A percentile compares a stretch with the other conserved stretches of the same genome.
Evolutionary conservation across 2,888 invertebrate genomes (phyloP).

Genomic region (Agonopterix heracliana): DNA sequence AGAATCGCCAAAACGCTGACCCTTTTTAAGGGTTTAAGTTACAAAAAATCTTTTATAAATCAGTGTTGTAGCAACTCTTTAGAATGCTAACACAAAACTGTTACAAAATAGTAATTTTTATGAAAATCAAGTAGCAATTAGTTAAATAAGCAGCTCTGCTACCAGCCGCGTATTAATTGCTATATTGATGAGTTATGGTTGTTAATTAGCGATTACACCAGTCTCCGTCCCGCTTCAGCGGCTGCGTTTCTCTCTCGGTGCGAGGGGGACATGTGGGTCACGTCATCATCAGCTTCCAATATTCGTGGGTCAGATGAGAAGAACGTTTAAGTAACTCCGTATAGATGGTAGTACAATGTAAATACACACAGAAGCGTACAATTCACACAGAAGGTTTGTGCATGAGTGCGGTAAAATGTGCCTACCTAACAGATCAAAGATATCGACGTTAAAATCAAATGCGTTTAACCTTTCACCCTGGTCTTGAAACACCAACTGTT

Average conservation of each 20-base stretch:
- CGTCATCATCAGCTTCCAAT: neutral
- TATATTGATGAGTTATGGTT: slow-evolving; percentile 62
- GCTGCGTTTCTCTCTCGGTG: slow-evolving; percentile 3
- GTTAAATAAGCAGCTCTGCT: slow-evolving; percentile 43
- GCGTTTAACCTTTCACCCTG: too few relatives aligned
- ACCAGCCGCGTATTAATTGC: slow-evolving; percentile 50
- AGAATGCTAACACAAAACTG: slow-evolving; percentile 24
- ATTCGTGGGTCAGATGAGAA: too few relatives aligned
- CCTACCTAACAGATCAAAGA: too few relatives aligned
- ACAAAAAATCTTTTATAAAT: too few relatives aligned
- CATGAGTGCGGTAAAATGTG: too few relatives aligned
- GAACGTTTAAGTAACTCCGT: too few relatives aligned
- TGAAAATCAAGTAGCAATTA: slow-evolving; percentile 56
- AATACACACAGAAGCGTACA: too few relatives aligned
- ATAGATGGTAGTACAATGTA: too few relatives aligned
- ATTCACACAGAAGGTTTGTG: too few relatives aligned
- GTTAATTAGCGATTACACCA: slow-evolving; percentile 63
- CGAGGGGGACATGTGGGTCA: too few relatives aligned
- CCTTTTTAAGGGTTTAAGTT: neutral
- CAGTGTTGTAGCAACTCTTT: slow-evolving; percentile 24
- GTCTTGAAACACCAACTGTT: too few relatives aligned
- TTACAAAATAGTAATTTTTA: slow-evolving; percentile 48
- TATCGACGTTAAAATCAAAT: too few relatives aligned
- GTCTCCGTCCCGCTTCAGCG: slow-evolving; percentile 11
- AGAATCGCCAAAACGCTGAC: neutral